phyloP scores from a whole-genome alignment of 2,797 vertebrate species.

The Ataeniobius toweri region DNA sequence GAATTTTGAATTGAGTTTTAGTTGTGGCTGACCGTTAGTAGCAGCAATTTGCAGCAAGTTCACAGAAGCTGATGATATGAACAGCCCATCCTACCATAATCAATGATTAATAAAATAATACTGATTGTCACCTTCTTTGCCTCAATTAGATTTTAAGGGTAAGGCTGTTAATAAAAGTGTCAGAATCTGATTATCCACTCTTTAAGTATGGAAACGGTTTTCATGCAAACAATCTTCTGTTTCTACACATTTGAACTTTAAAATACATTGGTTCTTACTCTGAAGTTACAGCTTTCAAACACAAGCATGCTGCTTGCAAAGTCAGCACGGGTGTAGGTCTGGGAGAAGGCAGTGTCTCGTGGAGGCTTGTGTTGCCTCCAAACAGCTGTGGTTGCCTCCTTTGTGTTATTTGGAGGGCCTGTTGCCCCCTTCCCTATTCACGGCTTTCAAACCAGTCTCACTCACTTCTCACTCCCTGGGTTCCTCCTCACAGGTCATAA shows the following conservation, averaged over 20 bases:
- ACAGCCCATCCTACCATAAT: not conserved
- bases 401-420: constrained; percentile 78
- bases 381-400: constrained; percentile 77
- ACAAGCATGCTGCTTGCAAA: constrained; percentile 14
- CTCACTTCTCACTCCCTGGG: constrained; percentile 82
- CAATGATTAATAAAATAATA: not conserved
- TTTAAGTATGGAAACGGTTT: not conserved
- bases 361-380: constrained; percentile 71
- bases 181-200: not conserved
- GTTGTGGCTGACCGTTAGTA: constrained; percentile 78
- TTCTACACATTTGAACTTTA: not conserved
- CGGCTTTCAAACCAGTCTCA: constrained; percentile 82
- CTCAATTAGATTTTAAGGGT: not conserved
- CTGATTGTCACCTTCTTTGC: not conserved
- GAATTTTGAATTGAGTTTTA: constrained; percentile 78
- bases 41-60: constrained; percentile 55
- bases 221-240: not conserved
- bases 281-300: constrained; percentile 1
- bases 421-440: constrained; percentile 81
- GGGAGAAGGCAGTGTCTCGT: constrained; percentile 58
- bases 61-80: constrained; percentile 52
- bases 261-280: not conserved
- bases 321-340: constrained; percentile 57
- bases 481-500: constrained; percentile 82
- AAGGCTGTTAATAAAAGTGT: not conserved